These are phyloP conservation scores for Heteropelma amictum DNA, from an alignment of 2,888 invertebrate species.

Conservation along the genomic window DNA sequence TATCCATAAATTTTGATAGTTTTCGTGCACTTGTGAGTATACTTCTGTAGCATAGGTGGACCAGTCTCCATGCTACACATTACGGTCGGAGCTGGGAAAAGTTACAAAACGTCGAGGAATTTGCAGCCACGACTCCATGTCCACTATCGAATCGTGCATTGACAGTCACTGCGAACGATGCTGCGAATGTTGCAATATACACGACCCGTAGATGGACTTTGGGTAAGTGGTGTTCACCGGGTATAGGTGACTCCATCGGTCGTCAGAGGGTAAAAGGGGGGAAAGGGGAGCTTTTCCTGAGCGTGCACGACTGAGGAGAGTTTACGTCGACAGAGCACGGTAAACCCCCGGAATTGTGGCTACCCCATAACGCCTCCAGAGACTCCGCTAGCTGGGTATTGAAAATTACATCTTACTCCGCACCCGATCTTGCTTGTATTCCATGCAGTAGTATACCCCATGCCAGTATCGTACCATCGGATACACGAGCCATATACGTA, in stretches of 20 bases:
- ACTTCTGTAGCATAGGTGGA: neutral
- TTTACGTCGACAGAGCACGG: slow-evolving; percentile 77
- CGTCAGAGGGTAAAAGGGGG: neutral
- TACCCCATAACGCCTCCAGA: slow-evolving; percentile 67
- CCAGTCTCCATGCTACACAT: neutral
- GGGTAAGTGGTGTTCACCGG: slow-evolving; percentile 58
- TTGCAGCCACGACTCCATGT: neutral
- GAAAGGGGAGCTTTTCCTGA: slow-evolving; percentile 51
- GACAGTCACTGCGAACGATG: slow-evolving; percentile 47
- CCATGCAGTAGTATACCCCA: slow-evolving; percentile 21
- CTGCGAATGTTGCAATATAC: slow-evolving; percentile 60
- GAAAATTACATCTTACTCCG: slow-evolving; percentile 77
- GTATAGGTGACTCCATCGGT: slow-evolving; percentile 35
- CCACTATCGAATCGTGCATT: slow-evolving; percentile 28
- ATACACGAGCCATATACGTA: slow-evolving; percentile 19
- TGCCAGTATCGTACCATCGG: slow-evolving; percentile 33
- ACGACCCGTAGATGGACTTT: slow-evolving; percentile 45
- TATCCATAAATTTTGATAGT: neutral
- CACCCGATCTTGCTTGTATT: slow-evolving; percentile 54
- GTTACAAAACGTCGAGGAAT: neutral
- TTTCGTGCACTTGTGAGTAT: neutral
- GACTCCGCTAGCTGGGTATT: slow-evolving; percentile 68
- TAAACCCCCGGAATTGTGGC: slow-evolving; percentile 76
- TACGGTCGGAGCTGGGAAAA: neutral
- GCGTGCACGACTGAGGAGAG: slow-evolving; percentile 74